Evolutionary conservation across 1,140 invertebrate genomes (phyloP), one percentile per base, ranked within the genome.

Genomic region (Drosophila truncata): DNA sequence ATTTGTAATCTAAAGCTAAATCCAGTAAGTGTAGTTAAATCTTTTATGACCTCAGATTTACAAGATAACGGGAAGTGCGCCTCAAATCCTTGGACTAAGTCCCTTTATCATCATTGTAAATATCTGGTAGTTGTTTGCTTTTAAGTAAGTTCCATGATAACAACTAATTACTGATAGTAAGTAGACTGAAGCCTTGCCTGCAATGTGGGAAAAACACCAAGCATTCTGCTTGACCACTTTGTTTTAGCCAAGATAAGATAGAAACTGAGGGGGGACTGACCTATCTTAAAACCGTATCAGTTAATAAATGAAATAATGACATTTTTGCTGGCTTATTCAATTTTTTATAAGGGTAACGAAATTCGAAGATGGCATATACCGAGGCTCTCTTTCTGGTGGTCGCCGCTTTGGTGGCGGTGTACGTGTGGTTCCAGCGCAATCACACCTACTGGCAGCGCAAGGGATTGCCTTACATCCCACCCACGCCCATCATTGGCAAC

Each of bases 361-460:
- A 13, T 4, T 7, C 0, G 0, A 35, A 60, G 23, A 91, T 91
- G 86, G 82, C 35, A 5, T 42, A 91, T 31, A 91, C 86, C 4
- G 87, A 60, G 37, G 59, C 54, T 9, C 77, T 91, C 0, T 52
- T 91, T 14, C 14, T 82, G 2, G 64, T 91, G 47, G 79, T 76
- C 4, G 74, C 63, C 20, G 72, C 44, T 5, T 50, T 91, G 27
- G 47, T 65, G n/a, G 86, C 77, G 13, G 27, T 87, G 6, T 91
- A 80, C 5, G 4, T 69, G 13, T 91, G 86, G 86, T 86, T 82
- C 47, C 79, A 91, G 33, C 87, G 85, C 3, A 83, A 58, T 33
- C 90, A 91, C 27, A 66, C 54, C 25, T 92, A 92, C 50, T 93
- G 92, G 92, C 61, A 82, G n/a, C 85, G 92, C 9, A 81, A 93